Evolutionary conservation across 53 echinoderm and acorn worm genomes (phyloP).

Genomic region (Antedon mediterranea): DNA sequence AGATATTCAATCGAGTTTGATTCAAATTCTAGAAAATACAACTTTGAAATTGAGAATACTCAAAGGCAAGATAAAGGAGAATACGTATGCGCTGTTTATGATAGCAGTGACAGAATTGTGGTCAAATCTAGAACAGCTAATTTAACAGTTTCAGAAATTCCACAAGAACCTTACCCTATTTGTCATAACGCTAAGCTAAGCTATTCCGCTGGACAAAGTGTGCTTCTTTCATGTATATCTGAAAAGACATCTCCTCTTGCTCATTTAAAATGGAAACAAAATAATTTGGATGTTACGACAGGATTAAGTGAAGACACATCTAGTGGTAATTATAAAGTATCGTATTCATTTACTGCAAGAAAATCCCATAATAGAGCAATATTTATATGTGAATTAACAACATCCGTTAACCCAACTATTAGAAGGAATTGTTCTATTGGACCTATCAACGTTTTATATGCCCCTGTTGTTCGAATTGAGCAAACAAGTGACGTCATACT

Average conservation of each 20-base stretch:
- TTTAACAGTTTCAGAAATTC: background rate
- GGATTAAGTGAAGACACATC: background rate
- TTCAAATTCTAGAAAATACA: background rate
- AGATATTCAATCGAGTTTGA: background rate
- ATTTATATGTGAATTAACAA: background rate
- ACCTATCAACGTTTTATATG: background rate
- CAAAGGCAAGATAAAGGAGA: background rate
- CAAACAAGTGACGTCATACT: background rate
- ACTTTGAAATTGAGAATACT: background rate
- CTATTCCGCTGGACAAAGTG: background rate
- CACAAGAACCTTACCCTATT: background rate
- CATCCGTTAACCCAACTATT: background rate
- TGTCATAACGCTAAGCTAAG: background rate
- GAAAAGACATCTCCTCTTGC: background rate
- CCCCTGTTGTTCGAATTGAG: background rate
- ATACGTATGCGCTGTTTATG: background rate
- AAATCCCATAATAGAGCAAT: background rate
- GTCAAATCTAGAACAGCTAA: background rate
- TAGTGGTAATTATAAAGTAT: background rate
- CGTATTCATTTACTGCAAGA: background rate
- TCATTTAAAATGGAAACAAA: background rate
- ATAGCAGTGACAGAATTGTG: background rate
- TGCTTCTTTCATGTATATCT: background rate
- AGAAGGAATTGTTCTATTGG: background rate
- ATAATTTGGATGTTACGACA: background rate